These are phyloP conservation scores for Hirundo rustica DNA, from an alignment of 2,797 vertebrate genomes.

Conservation along the genomic window DNA sequence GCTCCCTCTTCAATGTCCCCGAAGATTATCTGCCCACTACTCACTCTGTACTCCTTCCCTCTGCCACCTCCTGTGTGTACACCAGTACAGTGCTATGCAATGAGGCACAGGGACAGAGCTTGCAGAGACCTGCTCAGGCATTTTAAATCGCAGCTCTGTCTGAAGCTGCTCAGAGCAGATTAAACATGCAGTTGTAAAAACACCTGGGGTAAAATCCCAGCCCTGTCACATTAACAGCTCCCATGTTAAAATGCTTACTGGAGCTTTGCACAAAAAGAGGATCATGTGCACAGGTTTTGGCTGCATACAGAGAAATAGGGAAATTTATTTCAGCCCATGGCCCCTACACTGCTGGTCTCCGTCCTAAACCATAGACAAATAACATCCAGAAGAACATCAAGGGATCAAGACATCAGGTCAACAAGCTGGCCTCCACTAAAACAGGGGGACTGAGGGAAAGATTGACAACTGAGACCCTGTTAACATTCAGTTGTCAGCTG, in stretches of 20 bases:
- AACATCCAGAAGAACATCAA: background rate
- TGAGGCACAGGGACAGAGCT: background rate
- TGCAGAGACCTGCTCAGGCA: background rate
- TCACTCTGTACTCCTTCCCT: background rate
- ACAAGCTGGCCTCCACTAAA: background rate
- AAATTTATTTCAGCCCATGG: background rate
- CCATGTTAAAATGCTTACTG: background rate
- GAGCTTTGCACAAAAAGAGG: background rate
- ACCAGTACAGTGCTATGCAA: background rate
- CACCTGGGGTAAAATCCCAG: background rate
- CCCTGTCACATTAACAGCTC: background rate
- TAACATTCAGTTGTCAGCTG: background rate
- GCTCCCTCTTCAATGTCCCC: background rate
- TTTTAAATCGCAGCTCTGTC: background rate
- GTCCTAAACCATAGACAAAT: background rate
- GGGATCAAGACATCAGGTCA: background rate
- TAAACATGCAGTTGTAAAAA: background rate
- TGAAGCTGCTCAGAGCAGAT: conserved; percentile 13
- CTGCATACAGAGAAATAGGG: background rate
- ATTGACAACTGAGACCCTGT: background rate
- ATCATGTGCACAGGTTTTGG: background rate
- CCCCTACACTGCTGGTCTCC: background rate
- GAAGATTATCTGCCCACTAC: background rate
- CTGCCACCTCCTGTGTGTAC: background rate
- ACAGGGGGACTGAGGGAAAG: background rate